Percentiles rank a stretch among this genome's conserved stretches.
phyloP scores from a whole-genome alignment of 2,888 invertebrate species.

The Scaptomyza cyrtandrae region DNA sequence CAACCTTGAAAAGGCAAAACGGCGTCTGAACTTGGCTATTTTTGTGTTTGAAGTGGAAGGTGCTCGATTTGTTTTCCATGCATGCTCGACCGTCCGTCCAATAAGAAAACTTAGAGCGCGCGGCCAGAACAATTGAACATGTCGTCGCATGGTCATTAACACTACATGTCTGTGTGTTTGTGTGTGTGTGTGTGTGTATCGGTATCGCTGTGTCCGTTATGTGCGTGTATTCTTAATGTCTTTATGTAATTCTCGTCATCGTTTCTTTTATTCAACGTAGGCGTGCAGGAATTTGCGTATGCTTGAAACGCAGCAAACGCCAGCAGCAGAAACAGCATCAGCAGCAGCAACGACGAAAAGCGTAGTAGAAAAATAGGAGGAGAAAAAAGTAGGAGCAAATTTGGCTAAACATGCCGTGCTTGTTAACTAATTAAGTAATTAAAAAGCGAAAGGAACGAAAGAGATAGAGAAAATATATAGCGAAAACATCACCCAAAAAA shows the following conservation, averaged over 20 bases:
- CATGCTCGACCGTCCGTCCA: slow-evolving; percentile 49
- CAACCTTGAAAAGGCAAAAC: slow-evolving; percentile 72
- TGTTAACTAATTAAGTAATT: slow-evolving; percentile 73
- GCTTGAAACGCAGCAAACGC: slow-evolving; percentile 53
- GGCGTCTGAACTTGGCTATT: slow-evolving; percentile 58
- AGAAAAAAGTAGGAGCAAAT: slow-evolving; percentile 29
- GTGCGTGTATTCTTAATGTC: slow-evolving; percentile 45
- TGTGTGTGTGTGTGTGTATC: slow-evolving; percentile 15
- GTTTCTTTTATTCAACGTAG: slow-evolving; percentile 48
- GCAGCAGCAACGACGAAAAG: slow-evolving; percentile 39
- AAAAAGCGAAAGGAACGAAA: slow-evolving; percentile 54
- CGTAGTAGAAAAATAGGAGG: slow-evolving; percentile 50
- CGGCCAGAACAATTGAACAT: slow-evolving; percentile 64
- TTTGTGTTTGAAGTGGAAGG: slow-evolving; percentile 54
- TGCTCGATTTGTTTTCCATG: slow-evolving; percentile 61
- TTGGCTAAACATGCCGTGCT: slow-evolving; percentile 40
- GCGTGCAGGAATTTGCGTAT: slow-evolving; percentile 70
- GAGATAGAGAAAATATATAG: slow-evolving; percentile 36
- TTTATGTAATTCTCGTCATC: slow-evolving; percentile 51
- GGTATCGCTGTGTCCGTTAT: slow-evolving; percentile 45
- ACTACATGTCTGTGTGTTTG: slow-evolving; percentile 25
- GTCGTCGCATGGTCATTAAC: slow-evolving; percentile 64
- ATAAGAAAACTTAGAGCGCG: slow-evolving; percentile 52
- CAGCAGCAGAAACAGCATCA: slow-evolving; percentile 24
- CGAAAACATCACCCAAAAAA: slow-evolving; percentile 11